These are phyloP conservation scores for Meleagris gallopavo DNA, from an alignment of 2,113 vertebrate species.

Conservation along the genomic window DNA sequence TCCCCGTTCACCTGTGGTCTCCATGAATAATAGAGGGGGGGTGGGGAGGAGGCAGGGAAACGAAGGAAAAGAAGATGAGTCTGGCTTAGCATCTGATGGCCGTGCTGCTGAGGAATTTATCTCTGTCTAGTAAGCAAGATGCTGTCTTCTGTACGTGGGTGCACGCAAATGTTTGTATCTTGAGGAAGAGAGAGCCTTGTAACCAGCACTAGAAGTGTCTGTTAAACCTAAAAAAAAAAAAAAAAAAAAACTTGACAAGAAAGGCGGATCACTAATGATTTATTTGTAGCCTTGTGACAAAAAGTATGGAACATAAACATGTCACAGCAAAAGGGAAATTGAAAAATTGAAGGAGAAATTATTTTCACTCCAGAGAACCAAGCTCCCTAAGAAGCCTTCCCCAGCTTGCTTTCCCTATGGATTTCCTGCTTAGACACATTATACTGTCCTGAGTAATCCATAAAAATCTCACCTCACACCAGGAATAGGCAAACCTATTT, in stretches of 20 bases:
- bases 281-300: conserved; percentile 57
- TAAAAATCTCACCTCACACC: background rate
- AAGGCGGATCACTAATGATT: conserved; percentile 57
- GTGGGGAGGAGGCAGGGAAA: background rate
- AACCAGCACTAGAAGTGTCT: background rate
- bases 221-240: conserved; percentile 47
- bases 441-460: background rate
- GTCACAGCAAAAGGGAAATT: background rate
- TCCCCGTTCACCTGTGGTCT: conserved; percentile 79
- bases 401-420: background rate
- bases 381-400: background rate
- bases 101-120: conserved; percentile 68
- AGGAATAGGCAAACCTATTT: background rate
- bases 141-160: background rate
- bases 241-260: conserved; percentile 44
- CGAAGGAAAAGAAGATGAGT: conserved; percentile 67
- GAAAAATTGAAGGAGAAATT: conserved; percentile 15
- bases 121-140: conserved; percentile 72
- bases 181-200: background rate
- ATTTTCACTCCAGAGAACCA: conserved; percentile 36
- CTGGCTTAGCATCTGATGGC: conserved; percentile 73
- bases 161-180: background rate
- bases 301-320: conserved; percentile 36
- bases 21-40: conserved; percentile 75
- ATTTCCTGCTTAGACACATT: background rate